Percentiles rank a stretch among this genome's conserved stretches.
phyloP scores from a whole-genome alignment of 2,888 invertebrate species.

The Bursaphelenchus okinawaensis region DNA sequence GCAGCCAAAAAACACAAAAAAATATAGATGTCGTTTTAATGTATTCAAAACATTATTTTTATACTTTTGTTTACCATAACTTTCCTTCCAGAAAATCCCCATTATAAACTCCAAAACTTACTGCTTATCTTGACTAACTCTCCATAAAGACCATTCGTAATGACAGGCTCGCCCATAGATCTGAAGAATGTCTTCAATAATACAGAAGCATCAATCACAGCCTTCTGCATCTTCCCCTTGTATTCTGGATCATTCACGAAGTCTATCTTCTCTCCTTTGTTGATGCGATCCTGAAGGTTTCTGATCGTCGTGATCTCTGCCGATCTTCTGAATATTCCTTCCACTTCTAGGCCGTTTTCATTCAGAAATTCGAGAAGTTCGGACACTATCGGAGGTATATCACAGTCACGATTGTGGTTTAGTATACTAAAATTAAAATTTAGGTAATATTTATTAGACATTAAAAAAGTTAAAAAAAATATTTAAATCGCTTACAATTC shows the following conservation, averaged over 20 bases:
- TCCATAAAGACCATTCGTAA: conserved; percentile 52
- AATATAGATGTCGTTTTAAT: too few relatives aligned
- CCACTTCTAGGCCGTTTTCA: conserved; percentile 40
- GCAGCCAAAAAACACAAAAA: too few relatives aligned
- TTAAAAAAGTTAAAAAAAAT: neutral
- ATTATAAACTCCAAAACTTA: too few relatives aligned
- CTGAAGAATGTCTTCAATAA: conserved; percentile 84
- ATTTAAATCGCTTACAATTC: conserved; percentile 66
- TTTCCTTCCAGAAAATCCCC: too few relatives aligned
- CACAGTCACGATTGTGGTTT: conserved; percentile 73
- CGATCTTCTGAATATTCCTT: conserved; percentile 86
- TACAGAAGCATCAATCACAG: conserved; percentile 69
- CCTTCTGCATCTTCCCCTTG: conserved; percentile 70
- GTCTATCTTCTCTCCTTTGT: conserved; percentile 72
- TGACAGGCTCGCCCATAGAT: conserved; percentile 54
- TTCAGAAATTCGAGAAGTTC: conserved; percentile 80
- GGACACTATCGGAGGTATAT: conserved; percentile 85
- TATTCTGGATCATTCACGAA: conserved; percentile 62
- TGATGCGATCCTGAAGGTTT: conserved; percentile 77
- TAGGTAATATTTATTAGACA: too few relatives aligned
- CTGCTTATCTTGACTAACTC: conserved; percentile 37
- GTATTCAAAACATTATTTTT: too few relatives aligned
- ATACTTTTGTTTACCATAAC: too few relatives aligned
- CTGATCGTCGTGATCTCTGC: conserved; percentile 78
- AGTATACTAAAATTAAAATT: conserved; percentile 68